Evolutionary conservation across 2,888 invertebrate genomes (phyloP), one percentile per base, ranked within the genome.

Genomic region (Antitype chi): DNA sequence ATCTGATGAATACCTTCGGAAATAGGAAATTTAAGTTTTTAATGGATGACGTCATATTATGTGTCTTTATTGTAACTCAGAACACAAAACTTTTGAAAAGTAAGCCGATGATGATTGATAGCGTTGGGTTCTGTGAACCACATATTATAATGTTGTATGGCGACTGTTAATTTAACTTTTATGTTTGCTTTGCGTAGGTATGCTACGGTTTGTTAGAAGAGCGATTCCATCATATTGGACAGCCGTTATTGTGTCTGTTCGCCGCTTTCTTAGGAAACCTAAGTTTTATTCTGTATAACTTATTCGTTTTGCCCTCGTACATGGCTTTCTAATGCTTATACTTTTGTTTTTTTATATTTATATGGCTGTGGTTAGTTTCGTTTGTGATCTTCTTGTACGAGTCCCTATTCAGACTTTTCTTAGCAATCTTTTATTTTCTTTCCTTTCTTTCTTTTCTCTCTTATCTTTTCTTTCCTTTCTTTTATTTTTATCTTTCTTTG

Each of bases 1-100:
- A 68, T 55, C 68, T 68, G 68, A 68, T 38, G 53, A 32, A 68
- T 55, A 11, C 53, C n/a, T 55, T 68, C 20, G 53, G 38, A 38
- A 11, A 20, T 13, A 38, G 20, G 4, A 15, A 32, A 32, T 23
- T 2, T 6, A n/a, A n/a, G 5, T 68, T 32, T 68, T 17, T 38
- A 20, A 38, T 52, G 38, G 43, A 60, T 60, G 23, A 28, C 23
- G 28, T 6, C 8, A 28, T 9, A 43, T 25, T 62, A 7, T 62
- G 4, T 23, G 15, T 38, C 7, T 38, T 8, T 23, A 4, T 38
- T 62, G 60, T 13, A 63, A 38, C 63, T n/a, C 7, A 38, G 9
- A 32, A 20, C 28, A 20, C 5, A 20, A 60, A 13, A 7, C 3
- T 7, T 23, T 7, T 13, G 1, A 32, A 23, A 4, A 43, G n/a